Conservation (phyloP, 2,888 invertebrate genomes). For the Mythimna impura region DNA sequence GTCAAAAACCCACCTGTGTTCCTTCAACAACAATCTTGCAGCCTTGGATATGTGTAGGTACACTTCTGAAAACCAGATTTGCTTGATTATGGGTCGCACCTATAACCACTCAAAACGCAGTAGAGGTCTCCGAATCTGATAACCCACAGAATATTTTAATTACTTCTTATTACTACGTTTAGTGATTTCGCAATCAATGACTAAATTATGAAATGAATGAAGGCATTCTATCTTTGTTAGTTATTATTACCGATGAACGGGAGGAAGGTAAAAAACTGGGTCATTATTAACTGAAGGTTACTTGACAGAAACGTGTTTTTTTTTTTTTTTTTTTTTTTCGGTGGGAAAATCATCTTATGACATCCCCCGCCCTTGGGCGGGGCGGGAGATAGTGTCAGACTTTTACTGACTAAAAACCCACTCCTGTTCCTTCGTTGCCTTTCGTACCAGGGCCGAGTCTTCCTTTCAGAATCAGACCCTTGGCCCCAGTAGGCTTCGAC, state of each 20-base stretch:
- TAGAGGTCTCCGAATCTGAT: constrained; percentile 13
- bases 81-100: not conserved
- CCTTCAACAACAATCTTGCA: too few relatives aligned
- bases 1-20: too few relatives aligned
- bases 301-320: not conserved
- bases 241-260: constrained; percentile 14
- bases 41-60: too few relatives aligned
- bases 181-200: constrained; percentile 10
- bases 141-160: constrained; percentile 13
- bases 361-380: too few relatives aligned
- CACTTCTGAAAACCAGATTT: constrained; percentile 4
- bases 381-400: too few relatives aligned
- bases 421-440: too few relatives aligned
- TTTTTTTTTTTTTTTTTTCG: too few relatives aligned
- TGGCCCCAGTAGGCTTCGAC: too few relatives aligned
- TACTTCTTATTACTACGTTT: not conserved
- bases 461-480: too few relatives aligned
- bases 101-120: not conserved
- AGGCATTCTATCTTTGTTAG: constrained; percentile 20
- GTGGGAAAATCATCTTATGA: too few relatives aligned
- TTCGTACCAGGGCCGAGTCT: too few relatives aligned
- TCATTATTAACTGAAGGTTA: constrained; percentile 32
- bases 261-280: constrained; percentile 26
- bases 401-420: too few relatives aligned
- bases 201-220: constrained; percentile 2